Evolutionary conservation across 1,140 invertebrate genomes (phyloP), one percentile per base, ranked within the genome.

Genomic region (Eubasilissa regina): DNA sequence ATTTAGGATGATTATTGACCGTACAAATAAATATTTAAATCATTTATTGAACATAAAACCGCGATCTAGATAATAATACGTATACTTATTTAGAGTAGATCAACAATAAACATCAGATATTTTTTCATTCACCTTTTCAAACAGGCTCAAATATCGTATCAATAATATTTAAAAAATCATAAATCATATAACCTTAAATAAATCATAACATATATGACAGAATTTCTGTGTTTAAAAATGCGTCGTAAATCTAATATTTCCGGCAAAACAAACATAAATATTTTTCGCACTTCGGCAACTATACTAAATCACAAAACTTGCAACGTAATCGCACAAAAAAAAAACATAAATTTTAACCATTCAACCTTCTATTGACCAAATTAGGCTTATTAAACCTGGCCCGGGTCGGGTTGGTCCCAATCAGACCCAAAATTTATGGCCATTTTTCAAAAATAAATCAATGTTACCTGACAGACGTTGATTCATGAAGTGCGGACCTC

Each of bases 361-460:
- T 79, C 17, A 55, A 48, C 17, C 64, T 44, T 68, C 62, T 19
- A 79, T 56, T 56, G 60, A 75, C 19, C 43, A 21, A 60, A 64
- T 70, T 74, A 43, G 77, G 72, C 48, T 55, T 35, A 73, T 73
- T 73, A 73, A 11, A 25, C 1, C 25, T 8, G 11, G n/a, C 12
- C 70, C 35, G 13, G 21, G 3, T 73, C 12, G 70, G 70, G 62
- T 73, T 35, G 58, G 48, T 79, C 72, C 77, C 80, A 77, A 82
- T 79, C 80, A 77, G 62, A 79, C 80, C 80, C 80, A 35, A 82
- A n/a, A 82, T 82, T 82, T 82, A 82, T 79, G 80, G 51, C 66
- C 77, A 82, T 82, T 82, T 82, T 82, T 79, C 80, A 77, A 64
- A 73, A 78, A 82, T 82, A 82, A 82, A 82, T 82, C 80, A 82